phyloP scores from a whole-genome alignment of 2,113 vertebrate genomes.

The Xenus cinereus region DNA sequence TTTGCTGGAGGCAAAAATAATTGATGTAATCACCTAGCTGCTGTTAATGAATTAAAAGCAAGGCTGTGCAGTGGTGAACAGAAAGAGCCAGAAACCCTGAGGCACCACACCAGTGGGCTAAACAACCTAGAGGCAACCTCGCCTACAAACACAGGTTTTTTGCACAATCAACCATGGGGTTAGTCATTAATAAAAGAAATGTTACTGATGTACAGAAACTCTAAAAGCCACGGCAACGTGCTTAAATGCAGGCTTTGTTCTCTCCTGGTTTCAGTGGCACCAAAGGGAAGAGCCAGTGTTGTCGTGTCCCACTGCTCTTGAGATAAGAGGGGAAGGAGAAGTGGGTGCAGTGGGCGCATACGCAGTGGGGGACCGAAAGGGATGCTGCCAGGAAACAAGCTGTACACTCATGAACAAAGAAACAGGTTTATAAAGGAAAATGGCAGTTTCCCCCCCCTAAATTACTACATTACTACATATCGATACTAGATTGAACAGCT shows the following conservation, averaged over 20 bases:
- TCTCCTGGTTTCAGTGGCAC: neutral
- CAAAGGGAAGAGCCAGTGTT: neutral
- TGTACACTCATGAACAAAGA: neutral
- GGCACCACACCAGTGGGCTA: neutral
- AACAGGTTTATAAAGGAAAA: neutral
- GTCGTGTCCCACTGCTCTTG: neutral
- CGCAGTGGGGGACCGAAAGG: neutral
- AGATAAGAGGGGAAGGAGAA: neutral
- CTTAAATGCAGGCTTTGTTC: neutral
- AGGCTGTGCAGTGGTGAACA: neutral
- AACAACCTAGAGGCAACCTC: neutral
- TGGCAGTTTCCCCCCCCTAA: neutral
- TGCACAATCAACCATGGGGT: neutral
- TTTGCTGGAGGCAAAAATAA: neutral
- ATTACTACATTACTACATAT: neutral
- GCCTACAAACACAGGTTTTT: neutral
- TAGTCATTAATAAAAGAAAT: neutral
- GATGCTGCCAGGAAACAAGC: neutral
- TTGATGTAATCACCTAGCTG: neutral
- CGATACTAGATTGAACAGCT: neutral
- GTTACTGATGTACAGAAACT: neutral
- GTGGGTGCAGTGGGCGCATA: fast-evolving
- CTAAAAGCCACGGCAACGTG: neutral
- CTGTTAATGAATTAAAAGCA: neutral
- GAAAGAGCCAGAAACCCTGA: neutral